These are phyloP conservation scores for Alces alces DNA, from an alignment of 2,113 vertebrate species.

Conservation along the genomic window DNA sequence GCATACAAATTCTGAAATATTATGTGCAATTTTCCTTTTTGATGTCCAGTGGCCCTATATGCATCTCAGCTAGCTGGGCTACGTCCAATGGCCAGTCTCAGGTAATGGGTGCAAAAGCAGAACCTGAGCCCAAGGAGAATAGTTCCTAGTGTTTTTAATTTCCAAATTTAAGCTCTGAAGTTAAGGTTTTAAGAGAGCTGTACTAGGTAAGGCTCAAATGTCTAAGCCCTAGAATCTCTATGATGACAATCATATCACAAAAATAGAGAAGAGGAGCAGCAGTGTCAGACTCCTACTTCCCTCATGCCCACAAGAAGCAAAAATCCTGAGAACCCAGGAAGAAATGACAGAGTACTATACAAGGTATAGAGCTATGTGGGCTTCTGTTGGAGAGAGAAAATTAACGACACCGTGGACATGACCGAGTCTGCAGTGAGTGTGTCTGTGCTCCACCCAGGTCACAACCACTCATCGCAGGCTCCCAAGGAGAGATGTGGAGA, in stretches of 20 bases:
- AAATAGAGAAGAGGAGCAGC: background rate
- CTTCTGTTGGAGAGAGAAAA: background rate
- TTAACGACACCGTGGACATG: fast-evolving
- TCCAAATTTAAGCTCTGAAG: background rate
- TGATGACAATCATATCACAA: background rate
- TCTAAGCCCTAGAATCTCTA: background rate
- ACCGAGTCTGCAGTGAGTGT: background rate
- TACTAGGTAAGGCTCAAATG: background rate
- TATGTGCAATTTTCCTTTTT: background rate
- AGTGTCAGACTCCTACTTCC: background rate
- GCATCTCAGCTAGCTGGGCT: background rate
- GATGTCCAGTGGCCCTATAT: background rate
- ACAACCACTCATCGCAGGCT: background rate
- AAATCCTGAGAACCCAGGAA: background rate
- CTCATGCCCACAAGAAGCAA: background rate
- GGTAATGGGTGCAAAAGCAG: background rate
- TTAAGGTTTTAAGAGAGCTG: background rate
- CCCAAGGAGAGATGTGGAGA: background rate
- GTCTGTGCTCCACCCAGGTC: background rate
- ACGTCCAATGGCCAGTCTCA: background rate
- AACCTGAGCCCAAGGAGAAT: background rate
- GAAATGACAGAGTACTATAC: background rate
- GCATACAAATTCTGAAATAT: background rate
- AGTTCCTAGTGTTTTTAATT: background rate
- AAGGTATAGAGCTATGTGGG: background rate